Evolutionary conservation across 2,113 vertebrate genomes (phyloP).

Genomic region (Dasyurus viverrinus): DNA sequence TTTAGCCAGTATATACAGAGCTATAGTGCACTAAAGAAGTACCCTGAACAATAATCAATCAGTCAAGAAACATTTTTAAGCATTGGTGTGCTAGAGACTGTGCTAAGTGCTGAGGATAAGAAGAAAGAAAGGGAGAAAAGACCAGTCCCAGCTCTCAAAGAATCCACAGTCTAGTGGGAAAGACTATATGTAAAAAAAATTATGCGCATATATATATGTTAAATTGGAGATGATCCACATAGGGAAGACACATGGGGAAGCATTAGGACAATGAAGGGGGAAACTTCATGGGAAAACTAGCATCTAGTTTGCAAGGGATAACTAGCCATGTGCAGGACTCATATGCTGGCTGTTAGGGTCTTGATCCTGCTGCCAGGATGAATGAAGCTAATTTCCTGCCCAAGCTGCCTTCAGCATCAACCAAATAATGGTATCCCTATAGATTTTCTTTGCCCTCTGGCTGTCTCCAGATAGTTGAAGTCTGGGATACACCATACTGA

Average conservation of each 20-base stretch:
- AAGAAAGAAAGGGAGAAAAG: not conserved
- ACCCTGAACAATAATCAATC: not conserved
- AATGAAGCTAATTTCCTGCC: not conserved
- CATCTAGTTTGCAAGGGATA: not conserved
- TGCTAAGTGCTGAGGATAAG: not conserved
- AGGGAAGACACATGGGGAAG: not conserved
- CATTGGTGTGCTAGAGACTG: not conserved
- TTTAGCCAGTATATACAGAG: not conserved
- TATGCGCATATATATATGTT: not conserved
- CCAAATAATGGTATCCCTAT: not conserved
- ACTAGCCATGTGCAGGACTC: not conserved
- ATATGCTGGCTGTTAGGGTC: not conserved
- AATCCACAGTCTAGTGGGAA: not conserved
- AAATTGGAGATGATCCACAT: not conserved
- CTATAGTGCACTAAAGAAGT: not conserved
- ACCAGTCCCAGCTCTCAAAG: not conserved
- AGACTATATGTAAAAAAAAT: not conserved
- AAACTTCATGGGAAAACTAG: not conserved
- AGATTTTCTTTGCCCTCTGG: not conserved
- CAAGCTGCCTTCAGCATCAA: not conserved
- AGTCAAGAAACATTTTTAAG: not conserved
- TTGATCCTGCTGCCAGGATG: not conserved
- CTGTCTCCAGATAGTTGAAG: not conserved
- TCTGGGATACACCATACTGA: not conserved
- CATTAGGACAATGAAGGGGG: not conserved